Conservation (phyloP, 2,888 invertebrate genomes). For the Leptarthrus brevirostris region DNA sequence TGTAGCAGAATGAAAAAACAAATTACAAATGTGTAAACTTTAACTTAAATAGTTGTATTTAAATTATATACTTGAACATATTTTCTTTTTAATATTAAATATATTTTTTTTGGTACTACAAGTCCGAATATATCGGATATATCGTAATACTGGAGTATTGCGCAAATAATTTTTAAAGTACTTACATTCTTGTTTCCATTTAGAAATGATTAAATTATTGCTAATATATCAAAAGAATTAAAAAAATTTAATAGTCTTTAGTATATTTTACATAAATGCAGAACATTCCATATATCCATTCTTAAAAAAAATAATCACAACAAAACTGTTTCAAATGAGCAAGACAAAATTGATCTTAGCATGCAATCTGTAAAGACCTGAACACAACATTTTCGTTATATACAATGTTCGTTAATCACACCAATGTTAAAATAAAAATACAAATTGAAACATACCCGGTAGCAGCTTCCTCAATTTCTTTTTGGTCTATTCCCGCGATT, state of each 20-base stretch:
- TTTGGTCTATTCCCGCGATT: slow-evolving; percentile 89
- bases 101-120: too few species aligned
- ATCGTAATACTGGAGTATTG: slow-evolving; percentile 43
- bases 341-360: slow-evolving; percentile 2
- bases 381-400: slow-evolving; percentile 3
- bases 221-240: background rate
- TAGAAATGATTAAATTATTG: background rate
- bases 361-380: background rate
- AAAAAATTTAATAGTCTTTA: slow-evolving; percentile 11
- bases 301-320: slow-evolving; percentile 27
- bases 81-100: too few species aligned
- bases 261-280: background rate
- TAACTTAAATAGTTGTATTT: too few species aligned
- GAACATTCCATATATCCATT: slow-evolving; percentile 20
- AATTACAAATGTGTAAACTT: too few species aligned
- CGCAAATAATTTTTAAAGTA: slow-evolving; percentile 4
- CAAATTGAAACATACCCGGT: slow-evolving; percentile 77
- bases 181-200: slow-evolving; percentile 10
- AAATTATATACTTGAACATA: too few species aligned
- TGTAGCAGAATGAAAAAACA: too few species aligned
- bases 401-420: background rate
- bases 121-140: too few species aligned
- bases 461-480: slow-evolving; percentile 87
- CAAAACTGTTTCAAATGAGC: slow-evolving; percentile 34
- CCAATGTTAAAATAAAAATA: background rate